Evolutionary conservation across 2,888 invertebrate species (phyloP).

Genomic region (Philonicus albiceps): DNA sequence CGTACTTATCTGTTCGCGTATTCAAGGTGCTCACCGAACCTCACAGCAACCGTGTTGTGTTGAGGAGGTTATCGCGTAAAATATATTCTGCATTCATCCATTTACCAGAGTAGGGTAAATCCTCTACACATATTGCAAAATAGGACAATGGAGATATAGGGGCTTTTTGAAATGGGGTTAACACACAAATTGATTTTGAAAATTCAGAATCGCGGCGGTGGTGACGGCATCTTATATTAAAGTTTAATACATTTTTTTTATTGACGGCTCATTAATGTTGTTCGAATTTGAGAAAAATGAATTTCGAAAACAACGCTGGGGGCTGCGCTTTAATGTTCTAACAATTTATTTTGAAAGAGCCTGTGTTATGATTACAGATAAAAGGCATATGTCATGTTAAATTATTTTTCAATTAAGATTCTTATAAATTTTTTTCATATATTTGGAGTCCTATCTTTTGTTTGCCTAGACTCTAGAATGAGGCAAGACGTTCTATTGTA

Average conservation of each 20-base stretch:
- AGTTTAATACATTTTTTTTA: background rate
- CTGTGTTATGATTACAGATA: background rate
- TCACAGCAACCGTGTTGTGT: background rate
- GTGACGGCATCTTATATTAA: background rate
- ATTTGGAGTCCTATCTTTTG: too few relatives aligned
- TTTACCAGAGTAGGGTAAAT: background rate
- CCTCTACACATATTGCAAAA: background rate
- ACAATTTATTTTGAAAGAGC: background rate
- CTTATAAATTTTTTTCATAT: too few relatives aligned
- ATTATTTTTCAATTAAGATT: background rate
- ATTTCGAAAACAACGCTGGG: background rate
- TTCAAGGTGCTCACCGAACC: background rate
- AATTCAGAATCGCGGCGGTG: background rate
- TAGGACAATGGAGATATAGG: background rate
- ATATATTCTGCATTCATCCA: background rate
- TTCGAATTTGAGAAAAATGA: background rate
- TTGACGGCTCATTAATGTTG: background rate
- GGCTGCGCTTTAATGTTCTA: background rate
- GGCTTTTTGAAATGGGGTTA: background rate
- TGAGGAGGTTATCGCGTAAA: background rate
- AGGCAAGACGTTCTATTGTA: too few relatives aligned
- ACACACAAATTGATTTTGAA: background rate
- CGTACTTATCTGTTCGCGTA: slow-evolving; percentile 4
- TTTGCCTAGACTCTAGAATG: too few relatives aligned
- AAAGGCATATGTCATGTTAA: background rate